Conservation (phyloP, 2,797 vertebrate species). For the Cyclopterus lumpus region DNA sequence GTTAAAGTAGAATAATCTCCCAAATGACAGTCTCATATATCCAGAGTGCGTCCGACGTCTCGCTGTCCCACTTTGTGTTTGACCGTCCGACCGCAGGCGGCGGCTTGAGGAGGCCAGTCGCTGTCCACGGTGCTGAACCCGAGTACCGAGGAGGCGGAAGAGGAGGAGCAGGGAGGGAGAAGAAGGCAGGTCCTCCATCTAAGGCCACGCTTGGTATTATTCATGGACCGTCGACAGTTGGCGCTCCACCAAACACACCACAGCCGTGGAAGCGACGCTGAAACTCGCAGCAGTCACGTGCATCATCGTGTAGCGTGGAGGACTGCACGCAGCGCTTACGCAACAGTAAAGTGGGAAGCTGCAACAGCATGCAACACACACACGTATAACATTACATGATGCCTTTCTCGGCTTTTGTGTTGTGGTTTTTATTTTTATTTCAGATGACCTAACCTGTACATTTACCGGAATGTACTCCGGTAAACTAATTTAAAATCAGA, state of each 20-base stretch:
- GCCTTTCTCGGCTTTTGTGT: too few species aligned
- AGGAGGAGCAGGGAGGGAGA: constrained; percentile 7
- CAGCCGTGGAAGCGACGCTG: constrained; percentile 32
- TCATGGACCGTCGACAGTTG: constrained; percentile 8
- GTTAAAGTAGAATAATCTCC: not conserved
- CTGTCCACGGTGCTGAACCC: constrained; percentile 86
- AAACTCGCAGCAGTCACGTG: constrained; percentile 63
- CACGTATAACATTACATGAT: not conserved
- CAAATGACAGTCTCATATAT: constrained; percentile 40
- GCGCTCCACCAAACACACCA: not conserved
- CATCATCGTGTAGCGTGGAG: constrained; percentile 29
- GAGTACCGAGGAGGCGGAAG: constrained; percentile 33
- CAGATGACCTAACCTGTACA: not conserved
- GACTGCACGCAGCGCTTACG: constrained; percentile 51
- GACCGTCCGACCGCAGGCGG: constrained; percentile 19
- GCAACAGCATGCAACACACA: constrained; percentile 13
- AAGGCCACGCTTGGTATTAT: constrained; percentile 43
- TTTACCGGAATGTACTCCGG: not conserved
- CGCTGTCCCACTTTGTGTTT: constrained; percentile 21
- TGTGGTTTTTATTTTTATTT: not conserved
- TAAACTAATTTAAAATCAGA: not conserved
- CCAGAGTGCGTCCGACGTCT: constrained; percentile 29
- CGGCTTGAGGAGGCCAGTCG: constrained; percentile 51
- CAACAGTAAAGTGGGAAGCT: constrained; percentile 46
- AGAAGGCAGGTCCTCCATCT: constrained; percentile 24